Base-by-base conservation (phyloP, 2,888 invertebrate species). In the Andrena minutula region DNA sequence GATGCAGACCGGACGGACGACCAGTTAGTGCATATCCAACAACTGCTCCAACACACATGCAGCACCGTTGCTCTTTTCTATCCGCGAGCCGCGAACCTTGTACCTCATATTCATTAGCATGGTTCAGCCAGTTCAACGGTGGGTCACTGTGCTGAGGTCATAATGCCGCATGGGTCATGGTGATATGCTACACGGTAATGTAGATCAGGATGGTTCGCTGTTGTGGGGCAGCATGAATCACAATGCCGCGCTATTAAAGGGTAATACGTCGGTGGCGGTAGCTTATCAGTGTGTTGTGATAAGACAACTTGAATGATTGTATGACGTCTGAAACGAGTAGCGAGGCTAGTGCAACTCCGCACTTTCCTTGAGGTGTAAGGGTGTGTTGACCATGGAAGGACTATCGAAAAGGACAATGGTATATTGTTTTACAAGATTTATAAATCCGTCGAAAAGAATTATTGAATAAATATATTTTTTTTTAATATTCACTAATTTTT, bases 71-170 rank as follows among this genome's bases (percentile, higher is more conserved):
- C 41, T 12, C 56, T 10, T n/a, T 56, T 32, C 30, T 7, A 12
- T 56, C 20, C 6, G 6, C 12, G 16, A 53, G 16, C 41, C 35
- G 10, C 23, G 56, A 41, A 49, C 49, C 16, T 65, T 35, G 64
- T 28, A 35, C 47, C 10, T 56, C 30, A 30, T 66, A 47, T 66
- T 53, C 51, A 61, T 51, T 58, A 32, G 77, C 61, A 68, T 66
- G 75, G 75, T 20, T 10, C 41, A n/a, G 4, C 23, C 20, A 49
- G 60, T 65, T 66, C n/a, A 63, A 78, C 53, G 51, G 64, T 61
- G 30, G 41, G 51, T 61, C 41, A 74, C 20, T 35, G 64, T 28
- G 47, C 49, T 26, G 58, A 20, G 58, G 47, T 66, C 51, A n/a
- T 12, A 28, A 4, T 16, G 12, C 26, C 61, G 49, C 30, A 23